Percentiles rank a stretch among this genome's conserved stretches.
Conservation (phyloP, 1,140 invertebrate species). For the Drosophila micromelanica region DNA sequence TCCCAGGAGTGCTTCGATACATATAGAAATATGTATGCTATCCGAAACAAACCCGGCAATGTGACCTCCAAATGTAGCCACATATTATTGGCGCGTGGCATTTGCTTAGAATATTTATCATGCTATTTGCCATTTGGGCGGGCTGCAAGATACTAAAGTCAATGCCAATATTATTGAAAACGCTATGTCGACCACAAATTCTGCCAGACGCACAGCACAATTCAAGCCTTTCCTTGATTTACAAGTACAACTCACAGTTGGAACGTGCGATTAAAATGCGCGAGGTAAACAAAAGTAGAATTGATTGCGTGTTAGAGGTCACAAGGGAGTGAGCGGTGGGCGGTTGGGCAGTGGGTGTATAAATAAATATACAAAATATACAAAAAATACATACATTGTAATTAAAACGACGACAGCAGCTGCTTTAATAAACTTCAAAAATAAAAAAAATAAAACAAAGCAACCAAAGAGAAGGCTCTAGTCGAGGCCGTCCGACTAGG, state of each 20-base stretch:
- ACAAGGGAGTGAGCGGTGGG: slow-evolving; percentile 50
- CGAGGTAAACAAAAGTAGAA: slow-evolving; percentile 57
- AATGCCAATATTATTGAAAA: slow-evolving; percentile 41
- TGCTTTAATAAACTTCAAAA: slow-evolving; percentile 78
- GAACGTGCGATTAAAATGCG: slow-evolving; percentile 43
- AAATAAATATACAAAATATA: no score
- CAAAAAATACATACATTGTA: slow-evolving; percentile 66
- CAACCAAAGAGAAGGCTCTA: slow-evolving; percentile 35
- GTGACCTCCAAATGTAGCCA: slow-evolving; percentile 18
- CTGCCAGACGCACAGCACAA: slow-evolving; percentile 18
- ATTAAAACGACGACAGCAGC: slow-evolving; percentile 75
- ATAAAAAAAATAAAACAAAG: slow-evolving; percentile 61
- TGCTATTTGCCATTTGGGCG: slow-evolving; percentile 42
- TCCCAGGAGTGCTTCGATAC: not conserved
- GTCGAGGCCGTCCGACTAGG: no score
- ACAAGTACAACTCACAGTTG: slow-evolving; percentile 1
- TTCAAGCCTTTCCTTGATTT: slow-evolving; percentile 43
- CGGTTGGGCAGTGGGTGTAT: slow-evolving; percentile 13
- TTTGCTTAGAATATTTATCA: slow-evolving; percentile 62
- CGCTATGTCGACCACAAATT: not conserved
- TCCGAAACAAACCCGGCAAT: slow-evolving; percentile 18
- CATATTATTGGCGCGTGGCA: slow-evolving; percentile 44
- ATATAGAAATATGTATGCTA: no score
- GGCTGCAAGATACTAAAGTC: slow-evolving; percentile 60
- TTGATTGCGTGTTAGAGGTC: slow-evolving; percentile 77